phyloP scores from a whole-genome alignment of 2,797 vertebrate species.

The Emys orbicularis region DNA sequence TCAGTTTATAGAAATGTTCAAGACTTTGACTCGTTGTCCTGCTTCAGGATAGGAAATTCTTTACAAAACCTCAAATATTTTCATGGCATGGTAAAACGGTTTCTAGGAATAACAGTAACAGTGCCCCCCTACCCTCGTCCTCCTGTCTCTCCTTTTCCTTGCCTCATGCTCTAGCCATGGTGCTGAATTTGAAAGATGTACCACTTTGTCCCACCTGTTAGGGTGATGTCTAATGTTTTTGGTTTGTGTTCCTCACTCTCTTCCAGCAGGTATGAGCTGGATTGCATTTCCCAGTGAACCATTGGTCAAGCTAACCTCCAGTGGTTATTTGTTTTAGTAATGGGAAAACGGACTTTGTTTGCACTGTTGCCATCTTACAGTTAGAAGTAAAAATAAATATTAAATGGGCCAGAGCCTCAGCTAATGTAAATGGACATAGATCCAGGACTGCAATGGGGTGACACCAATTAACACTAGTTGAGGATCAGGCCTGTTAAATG shows the following conservation, averaged over 20 bases:
- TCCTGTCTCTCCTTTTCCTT: neutral
- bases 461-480: neutral
- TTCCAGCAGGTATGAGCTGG: neutral
- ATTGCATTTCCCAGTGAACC: too few relatives aligned
- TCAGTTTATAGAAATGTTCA: neutral
- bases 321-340: rapidly evolving
- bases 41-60: neutral
- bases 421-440: neutral
- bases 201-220: neutral
- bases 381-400: neutral
- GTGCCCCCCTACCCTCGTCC: neutral
- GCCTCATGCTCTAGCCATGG: conserved; percentile 37
- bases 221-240: neutral
- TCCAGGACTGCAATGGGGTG: neutral
- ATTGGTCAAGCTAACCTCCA: rapidly evolving
- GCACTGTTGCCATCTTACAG: neutral
- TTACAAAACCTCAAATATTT: neutral
- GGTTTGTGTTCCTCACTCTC: neutral
- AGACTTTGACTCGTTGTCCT: neutral
- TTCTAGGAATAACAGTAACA: neutral
- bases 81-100: neutral
- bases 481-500: neutral
- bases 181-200: conserved; percentile 44
- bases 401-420: neutral
- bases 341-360: rapidly evolving